phyloP scores from a whole-genome alignment of 2,888 invertebrate genomes.

The Parthenolecanium corni region DNA sequence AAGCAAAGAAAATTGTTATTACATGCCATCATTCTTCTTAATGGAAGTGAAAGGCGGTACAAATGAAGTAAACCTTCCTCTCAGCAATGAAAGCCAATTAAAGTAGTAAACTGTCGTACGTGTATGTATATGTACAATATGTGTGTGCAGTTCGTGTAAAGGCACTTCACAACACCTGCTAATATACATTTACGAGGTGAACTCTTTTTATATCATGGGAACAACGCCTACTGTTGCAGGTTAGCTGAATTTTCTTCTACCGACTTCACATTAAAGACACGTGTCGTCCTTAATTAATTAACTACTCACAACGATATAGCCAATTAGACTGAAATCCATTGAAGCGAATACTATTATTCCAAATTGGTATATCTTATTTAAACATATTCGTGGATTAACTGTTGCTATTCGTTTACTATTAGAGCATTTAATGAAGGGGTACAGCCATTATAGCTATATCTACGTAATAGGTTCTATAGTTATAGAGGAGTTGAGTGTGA shows the following conservation, averaged over 20 bases:
- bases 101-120: conserved; percentile 21
- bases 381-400: no score
- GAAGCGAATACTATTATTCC: no score
- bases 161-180: conserved; percentile 24
- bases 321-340: no score
- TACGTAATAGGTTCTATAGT: no score
- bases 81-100: conserved; percentile 24
- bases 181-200: conserved; percentile 28
- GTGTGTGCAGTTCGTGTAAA: conserved; percentile 15
- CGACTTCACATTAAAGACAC: conserved; percentile 19
- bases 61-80: conserved; percentile 14
- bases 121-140: conserved; percentile 5
- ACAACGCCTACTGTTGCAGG: background rate
- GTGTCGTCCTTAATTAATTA: conserved; percentile 26
- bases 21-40: background rate
- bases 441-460: no score
- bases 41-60: conserved; percentile 12
- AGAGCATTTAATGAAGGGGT: no score
- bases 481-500: no score
- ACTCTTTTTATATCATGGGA: conserved; percentile 25
- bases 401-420: no score
- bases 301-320: background rate
- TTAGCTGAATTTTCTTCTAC: conserved; percentile 3
- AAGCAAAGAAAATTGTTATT: background rate
- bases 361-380: no score